Conservation (phyloP, 2,888 invertebrate species). For the Drosophila mimetica region DNA sequence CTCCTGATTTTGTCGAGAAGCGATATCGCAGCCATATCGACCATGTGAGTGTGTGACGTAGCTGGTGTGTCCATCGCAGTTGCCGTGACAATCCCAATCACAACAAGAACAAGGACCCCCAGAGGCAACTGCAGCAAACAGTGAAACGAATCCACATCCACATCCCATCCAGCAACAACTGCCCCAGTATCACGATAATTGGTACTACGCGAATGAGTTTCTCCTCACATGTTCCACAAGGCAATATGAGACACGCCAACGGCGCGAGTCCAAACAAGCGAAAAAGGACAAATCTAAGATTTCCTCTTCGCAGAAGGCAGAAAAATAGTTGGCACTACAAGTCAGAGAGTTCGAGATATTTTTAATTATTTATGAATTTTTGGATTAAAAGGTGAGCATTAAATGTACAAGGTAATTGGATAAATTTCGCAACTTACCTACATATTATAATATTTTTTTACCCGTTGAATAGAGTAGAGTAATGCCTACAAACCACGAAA, state of each 20-base stretch:
- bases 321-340: too few species aligned
- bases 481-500: too few species aligned
- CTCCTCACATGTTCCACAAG: conserved; percentile 26
- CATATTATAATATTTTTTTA: too few species aligned
- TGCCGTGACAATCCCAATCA: conserved; percentile 73
- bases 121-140: conserved; percentile 18
- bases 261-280: neutral
- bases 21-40: conserved; percentile 11
- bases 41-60: conserved; percentile 8
- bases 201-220: conserved; percentile 51
- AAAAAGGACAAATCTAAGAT: neutral
- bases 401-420: too few species aligned
- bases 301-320: neutral
- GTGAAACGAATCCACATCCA: conserved; percentile 24
- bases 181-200: conserved; percentile 64
- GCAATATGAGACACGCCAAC: conserved; percentile 21
- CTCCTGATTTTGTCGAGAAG: conserved; percentile 59
- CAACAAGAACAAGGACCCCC: conserved; percentile 43
- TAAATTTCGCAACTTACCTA: too few species aligned
- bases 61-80: conserved; percentile 61
- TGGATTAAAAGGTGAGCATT: too few species aligned
- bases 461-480: too few species aligned
- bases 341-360: neutral
- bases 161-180: conserved; percentile 27
- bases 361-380: neutral